A percentile compares a stretch with the other conserved stretches of the same genome.
Conservation (phyloP, 2,113 vertebrate species). For the Malurus alboscapulatus region DNA sequence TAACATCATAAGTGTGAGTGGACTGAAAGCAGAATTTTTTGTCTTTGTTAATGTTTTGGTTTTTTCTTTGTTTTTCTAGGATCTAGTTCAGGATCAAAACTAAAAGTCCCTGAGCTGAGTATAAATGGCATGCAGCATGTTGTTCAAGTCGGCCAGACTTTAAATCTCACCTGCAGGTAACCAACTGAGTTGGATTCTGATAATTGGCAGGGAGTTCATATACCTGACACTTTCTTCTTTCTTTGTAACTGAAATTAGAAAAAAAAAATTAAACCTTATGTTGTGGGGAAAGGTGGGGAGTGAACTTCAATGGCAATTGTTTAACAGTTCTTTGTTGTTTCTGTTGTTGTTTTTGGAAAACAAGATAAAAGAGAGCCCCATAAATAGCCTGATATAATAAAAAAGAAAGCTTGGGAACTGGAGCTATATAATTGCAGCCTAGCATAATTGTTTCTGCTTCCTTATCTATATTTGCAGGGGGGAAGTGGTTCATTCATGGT, state of each 20-base stretch:
- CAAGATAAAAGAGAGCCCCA: conserved; percentile 48
- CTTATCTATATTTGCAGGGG: conserved; percentile 80
- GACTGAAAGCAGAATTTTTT: background rate
- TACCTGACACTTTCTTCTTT: conserved; percentile 16
- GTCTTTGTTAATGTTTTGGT: conserved; percentile 16
- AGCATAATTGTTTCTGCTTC: conserved; percentile 60
- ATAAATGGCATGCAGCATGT: conserved; percentile 79
- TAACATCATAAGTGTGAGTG: background rate
- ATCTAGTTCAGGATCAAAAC: conserved; percentile 77
- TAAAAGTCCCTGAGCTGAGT: conserved; percentile 83
- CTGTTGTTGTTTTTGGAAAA: conserved; percentile 63
- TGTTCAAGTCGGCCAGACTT: conserved; percentile 82
- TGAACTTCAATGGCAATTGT: conserved; percentile 65
- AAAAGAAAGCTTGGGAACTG: conserved; percentile 46
- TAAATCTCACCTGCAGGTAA: conserved; percentile 92
- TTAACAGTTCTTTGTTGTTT: conserved; percentile 48
- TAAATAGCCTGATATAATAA: conserved; percentile 47
- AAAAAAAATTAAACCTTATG: background rate
- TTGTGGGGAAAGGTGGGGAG: conserved; percentile 43
- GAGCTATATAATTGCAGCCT: conserved; percentile 25
- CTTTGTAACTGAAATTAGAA: background rate
- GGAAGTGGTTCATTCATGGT: conserved; percentile 85
- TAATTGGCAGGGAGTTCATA: conserved; percentile 2
- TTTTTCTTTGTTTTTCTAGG: conserved; percentile 71
- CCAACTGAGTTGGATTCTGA: background rate